phyloP scores from a whole-genome alignment of 2,797 vertebrate genomes.

The Clarias laeviceps region DNA sequence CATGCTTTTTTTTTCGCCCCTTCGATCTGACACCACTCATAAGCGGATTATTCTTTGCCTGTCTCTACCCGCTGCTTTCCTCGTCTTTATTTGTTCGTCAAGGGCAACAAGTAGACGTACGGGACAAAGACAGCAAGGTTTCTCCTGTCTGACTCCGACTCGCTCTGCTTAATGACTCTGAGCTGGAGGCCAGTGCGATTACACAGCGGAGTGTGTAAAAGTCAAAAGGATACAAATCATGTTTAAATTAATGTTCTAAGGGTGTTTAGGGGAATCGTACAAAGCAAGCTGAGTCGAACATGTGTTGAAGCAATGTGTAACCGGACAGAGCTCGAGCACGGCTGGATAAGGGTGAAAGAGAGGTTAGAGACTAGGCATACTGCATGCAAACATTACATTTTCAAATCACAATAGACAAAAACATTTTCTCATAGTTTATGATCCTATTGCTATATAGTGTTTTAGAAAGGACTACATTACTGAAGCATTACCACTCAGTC shows the following conservation, averaged over 20 bases:
- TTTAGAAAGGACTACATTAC: neutral
- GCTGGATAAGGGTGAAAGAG: neutral
- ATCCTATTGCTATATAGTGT: neutral
- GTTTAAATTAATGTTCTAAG: constrained; percentile 47
- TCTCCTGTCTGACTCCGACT: constrained; percentile 61
- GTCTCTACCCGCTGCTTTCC: constrained; percentile 29
- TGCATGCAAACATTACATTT: constrained; percentile 8
- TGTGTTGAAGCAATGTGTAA: neutral
- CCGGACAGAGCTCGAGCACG: neutral
- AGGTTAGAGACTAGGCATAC: neutral
- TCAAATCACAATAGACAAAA: neutral
- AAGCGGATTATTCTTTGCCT: constrained; percentile 51
- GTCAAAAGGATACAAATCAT: constrained; percentile 76
- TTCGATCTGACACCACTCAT: constrained; percentile 63
- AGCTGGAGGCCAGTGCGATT: constrained; percentile 70
- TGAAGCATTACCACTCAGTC: neutral
- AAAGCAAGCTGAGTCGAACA: neutral
- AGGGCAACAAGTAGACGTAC: constrained; percentile 70
- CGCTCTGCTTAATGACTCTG: constrained; percentile 65
- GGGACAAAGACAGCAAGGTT: constrained; percentile 63
- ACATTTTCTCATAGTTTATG: neutral
- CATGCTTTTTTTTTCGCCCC: neutral
- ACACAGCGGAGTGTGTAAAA: constrained; percentile 71
- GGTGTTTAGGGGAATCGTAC: constrained; percentile 20
- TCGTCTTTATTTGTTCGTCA: constrained; percentile 71